Evolutionary conservation across 2,113 vertebrate genomes (phyloP), one percentile per base, ranked within the genome.

Genomic region (Lutjanus erythropterus): DNA sequence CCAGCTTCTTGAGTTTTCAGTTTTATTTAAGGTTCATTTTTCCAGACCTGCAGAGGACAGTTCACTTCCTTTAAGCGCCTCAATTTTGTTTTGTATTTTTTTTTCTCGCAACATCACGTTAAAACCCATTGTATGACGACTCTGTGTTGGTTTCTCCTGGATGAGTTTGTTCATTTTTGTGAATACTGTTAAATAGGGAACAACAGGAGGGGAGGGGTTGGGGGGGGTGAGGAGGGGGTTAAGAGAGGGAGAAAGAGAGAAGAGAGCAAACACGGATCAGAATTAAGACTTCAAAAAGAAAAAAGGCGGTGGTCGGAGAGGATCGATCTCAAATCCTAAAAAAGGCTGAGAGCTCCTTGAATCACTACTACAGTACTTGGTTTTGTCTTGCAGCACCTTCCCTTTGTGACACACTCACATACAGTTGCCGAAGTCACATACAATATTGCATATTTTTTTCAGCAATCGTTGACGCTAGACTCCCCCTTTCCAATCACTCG

Each of bases 21-120:
- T 97, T 99, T 99, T 99, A 98, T 99, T 99, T 97, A 97, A 97
- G 90, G 96, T 99, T 97, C 96, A 96, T 97, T 97, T 91, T 93
- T 93, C 96, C 97, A 97, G 97, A 97, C 97, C 97, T 97, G 97
- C 96, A 98, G 97, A 98, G 96, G 96, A 97, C 96, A 96, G 97
- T 97, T 97, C 95, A 96, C 96, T 97, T 91, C 92, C 95, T 95
- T 95, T 93, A 94, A 94, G 95, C 91, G 96, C 96, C 95, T 96
- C 94, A 86, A 91, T 94, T 89, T 55, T 87, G 39, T 75, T 68
- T 70, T 86, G 46, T 84, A 77, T 80, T 73, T 84, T 80, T 80
- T 77, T 84, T 86, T 66, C 84, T 89, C 37, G 77, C 85, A 92
- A 91, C 89, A 93, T 93, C 83, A 92, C 82, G 91, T 94, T 95